Evolutionary conservation across 2,113 vertebrate species (phyloP).

Genomic region (Casuarius casuarius): DNA sequence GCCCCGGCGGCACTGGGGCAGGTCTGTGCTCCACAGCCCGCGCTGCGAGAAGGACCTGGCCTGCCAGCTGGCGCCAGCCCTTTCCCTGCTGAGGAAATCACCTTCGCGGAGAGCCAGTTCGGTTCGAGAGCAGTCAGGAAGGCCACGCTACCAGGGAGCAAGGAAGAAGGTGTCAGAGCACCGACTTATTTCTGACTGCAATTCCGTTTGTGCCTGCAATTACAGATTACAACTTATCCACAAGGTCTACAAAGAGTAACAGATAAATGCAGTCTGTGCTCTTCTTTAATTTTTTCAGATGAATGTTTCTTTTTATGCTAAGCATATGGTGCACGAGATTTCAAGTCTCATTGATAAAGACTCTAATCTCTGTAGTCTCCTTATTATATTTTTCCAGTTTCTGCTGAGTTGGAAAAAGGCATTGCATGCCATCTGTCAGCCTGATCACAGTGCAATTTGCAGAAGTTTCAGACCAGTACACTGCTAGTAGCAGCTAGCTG

Average conservation of each 20-base stretch:
- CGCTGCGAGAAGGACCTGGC: not conserved
- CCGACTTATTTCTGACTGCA: not conserved
- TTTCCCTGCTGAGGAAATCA: not conserved
- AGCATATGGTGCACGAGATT: conserved; percentile 62
- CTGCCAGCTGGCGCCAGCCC: not conserved
- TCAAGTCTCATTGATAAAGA: conserved; percentile 64
- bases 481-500: not conserved
- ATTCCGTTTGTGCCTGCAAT: not conserved
- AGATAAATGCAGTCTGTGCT: conserved; percentile 28
- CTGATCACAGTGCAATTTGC: not conserved
- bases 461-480: not conserved
- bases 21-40: not conserved
- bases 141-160: not conserved
- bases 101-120: not conserved
- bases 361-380: conserved; percentile 17
- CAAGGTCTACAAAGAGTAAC: not conserved
- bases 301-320: conserved; percentile 48
- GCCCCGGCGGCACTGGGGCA: not conserved
- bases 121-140: not conserved
- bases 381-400: conserved; percentile 62
- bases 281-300: conserved; percentile 44
- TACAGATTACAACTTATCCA: not conserved
- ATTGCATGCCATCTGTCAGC: conserved; percentile 45
- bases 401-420: conserved; percentile 59
- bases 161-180: not conserved